phyloP scores from a whole-genome alignment of 1,140 invertebrate species.

The Cepaea nemoralis region DNA sequence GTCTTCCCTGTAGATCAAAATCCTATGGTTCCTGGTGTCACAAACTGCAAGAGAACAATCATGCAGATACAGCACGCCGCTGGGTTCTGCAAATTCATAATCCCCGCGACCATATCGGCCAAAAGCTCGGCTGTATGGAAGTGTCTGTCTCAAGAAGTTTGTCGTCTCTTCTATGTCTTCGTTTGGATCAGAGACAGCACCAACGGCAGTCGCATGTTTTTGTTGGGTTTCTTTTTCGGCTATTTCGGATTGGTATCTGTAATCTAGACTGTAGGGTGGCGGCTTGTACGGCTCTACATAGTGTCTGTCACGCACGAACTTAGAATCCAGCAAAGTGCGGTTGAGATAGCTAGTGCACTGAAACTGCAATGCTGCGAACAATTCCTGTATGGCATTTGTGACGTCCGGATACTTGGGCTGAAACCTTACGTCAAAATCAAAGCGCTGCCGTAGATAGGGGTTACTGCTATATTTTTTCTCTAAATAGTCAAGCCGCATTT shows the following conservation, averaged over 20 bases:
- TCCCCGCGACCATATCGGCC: constrained; percentile 93
- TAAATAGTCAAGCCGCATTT: not conserved
- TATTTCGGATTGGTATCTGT: not conserved
- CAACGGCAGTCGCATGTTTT: too few species aligned
- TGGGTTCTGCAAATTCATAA: constrained; percentile 98
- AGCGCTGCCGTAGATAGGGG: not conserved
- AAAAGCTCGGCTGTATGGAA: constrained; percentile 75
- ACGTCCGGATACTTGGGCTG: constrained; percentile 14
- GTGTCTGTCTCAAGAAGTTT: not conserved
- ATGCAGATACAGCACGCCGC: constrained; percentile 97
- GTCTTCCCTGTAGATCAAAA: constrained; percentile 69
- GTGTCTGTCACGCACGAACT: not conserved
- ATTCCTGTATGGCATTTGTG: not conserved
- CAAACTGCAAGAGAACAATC: constrained; percentile 99
- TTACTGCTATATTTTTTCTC: not conserved
- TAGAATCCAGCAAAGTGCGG: not conserved
- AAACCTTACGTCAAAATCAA: not conserved
- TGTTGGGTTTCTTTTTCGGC: not conserved
- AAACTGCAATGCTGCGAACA: not conserved
- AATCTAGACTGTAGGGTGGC: not conserved
- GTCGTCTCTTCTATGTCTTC: not conserved
- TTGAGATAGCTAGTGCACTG: not conserved
- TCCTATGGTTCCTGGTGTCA: constrained; percentile 99
- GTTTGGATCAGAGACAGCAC: not conserved
- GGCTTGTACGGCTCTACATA: not conserved